Percentiles rank a stretch among this genome's conserved stretches.
Conservation (phyloP, 1,140 invertebrate genomes). For the Cotesia glomerata region DNA sequence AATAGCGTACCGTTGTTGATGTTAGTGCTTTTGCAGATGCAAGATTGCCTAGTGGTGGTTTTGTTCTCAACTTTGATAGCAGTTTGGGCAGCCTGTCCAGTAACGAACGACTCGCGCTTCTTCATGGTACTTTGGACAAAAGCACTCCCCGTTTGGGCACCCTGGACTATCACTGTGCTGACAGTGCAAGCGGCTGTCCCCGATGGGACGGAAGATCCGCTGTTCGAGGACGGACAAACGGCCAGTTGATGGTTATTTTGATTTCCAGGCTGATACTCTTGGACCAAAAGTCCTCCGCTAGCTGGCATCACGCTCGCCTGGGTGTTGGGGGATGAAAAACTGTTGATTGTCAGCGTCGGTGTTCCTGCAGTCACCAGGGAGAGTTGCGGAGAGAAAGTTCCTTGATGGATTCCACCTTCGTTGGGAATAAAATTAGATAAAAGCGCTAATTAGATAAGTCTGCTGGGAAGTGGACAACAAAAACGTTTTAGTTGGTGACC, state of each 20-base stretch:
- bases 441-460: no score
- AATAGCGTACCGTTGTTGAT: slow-evolving; percentile 38
- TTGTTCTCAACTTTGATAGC: slow-evolving; percentile 57
- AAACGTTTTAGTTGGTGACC: not conserved
- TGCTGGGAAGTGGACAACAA: not conserved
- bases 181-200: slow-evolving; percentile 44
- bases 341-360: slow-evolving; percentile 56
- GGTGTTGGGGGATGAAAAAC: slow-evolving; percentile 52
- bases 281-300: slow-evolving; percentile 52
- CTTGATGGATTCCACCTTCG: slow-evolving; percentile 54
- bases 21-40: slow-evolving; percentile 55
- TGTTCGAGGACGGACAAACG: slow-evolving; percentile 27
- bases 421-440: not conserved
- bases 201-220: slow-evolving; percentile 26
- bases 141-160: slow-evolving; percentile 38
- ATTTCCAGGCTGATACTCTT: slow-evolving; percentile 51
- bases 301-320: slow-evolving; percentile 48
- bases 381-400: slow-evolving; percentile 55
- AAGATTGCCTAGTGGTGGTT: slow-evolving; percentile 48
- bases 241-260: slow-evolving; percentile 23
- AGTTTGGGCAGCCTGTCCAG: slow-evolving; percentile 41
- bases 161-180: slow-evolving; percentile 46
- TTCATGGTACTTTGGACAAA: slow-evolving; percentile 46
- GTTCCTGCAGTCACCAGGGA: slow-evolving; percentile 53
- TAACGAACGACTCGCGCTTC: slow-evolving; percentile 52